Base-by-base conservation (phyloP, 2,113 vertebrate genomes). In the Scytalopus superciliaris region DNA sequence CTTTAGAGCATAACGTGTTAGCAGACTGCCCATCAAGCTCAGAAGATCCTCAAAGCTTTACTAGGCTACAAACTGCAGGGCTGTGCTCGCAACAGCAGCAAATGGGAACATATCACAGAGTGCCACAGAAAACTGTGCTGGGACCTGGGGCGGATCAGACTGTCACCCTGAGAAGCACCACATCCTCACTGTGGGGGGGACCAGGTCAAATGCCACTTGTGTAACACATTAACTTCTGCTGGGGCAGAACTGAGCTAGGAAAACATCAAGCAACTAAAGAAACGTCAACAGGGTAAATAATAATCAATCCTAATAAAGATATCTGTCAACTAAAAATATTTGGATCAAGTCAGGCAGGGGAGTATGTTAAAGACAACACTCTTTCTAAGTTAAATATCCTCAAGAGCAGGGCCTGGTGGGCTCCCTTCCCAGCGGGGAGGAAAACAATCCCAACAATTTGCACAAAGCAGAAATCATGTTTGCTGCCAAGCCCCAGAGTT, bases 61-160 rank as follows among this genome's bases (percentile, higher is more conserved):
- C 28, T 1, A 14, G 62, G 57, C 69, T 64, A 14, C 5, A 2
- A 67, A 16, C 31, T 40, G 31, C 67, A 56, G 28, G 9, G 33
- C 68, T 44, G 27, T n/a, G 69, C 57, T 57, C 68, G 0, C 0
- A 62, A 17, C 80, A 35, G 30, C 44, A 35, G 59, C 28, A 66
- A 57, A 37, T 2, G 8, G 33, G 24, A 56, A 42, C 44, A 5
- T 0, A 49, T 1, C 63, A 35, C 30, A 27, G 25, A 44, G 13
- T 2, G 16, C 35, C 15, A 12, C 2, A 28, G 31, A 53, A 75
- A 68, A 33, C 12, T 0, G 0, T 31, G 9, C 63, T 11, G 55
- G 57, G 50, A 62, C 12, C 23, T 12, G 67, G 21, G 16, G 21
- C 19, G 14, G 40, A 28, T 27, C 2, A 12, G 40, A 57, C 22